Percentiles rank a stretch among this genome's conserved stretches.
Conservation (phyloP, 2,888 invertebrate genomes). For the Crepidodera aurea region DNA sequence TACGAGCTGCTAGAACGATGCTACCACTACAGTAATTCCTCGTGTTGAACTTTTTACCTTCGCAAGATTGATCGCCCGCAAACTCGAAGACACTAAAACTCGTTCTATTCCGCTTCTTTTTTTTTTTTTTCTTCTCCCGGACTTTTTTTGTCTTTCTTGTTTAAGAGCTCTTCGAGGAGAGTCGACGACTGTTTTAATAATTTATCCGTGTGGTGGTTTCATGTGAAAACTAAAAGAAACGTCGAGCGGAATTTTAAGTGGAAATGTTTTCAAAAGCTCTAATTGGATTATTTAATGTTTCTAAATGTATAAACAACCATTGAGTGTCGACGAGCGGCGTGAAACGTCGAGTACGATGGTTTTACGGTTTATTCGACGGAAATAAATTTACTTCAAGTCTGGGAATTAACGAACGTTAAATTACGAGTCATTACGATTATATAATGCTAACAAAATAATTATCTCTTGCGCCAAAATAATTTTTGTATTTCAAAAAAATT, state of each 20-base stretch:
- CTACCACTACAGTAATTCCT: constrained; percentile 44
- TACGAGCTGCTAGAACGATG: constrained; percentile 46
- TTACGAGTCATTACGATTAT: too few species aligned
- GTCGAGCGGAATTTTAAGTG: background rate
- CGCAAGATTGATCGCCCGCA: constrained; percentile 38
- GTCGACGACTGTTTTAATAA: constrained; percentile 25
- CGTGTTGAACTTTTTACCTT: constrained; percentile 41
- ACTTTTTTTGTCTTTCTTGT: constrained; percentile 12
- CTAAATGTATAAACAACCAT: background rate
- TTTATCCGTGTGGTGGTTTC: constrained; percentile 12
- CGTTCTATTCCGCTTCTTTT: constrained; percentile 23
- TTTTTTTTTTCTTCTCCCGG: constrained; percentile 14
- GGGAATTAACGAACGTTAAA: too few species aligned
- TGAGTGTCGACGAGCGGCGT: background rate
- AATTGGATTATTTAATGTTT: constrained; percentile 15
- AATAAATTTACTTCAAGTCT: too few species aligned
- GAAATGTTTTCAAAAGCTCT: constrained; percentile 2
- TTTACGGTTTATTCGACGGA: too few species aligned
- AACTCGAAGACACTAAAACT: constrained; percentile 33
- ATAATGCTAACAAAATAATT: too few species aligned
- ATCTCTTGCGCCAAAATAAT: too few species aligned
- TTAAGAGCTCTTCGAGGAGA: constrained; percentile 19
- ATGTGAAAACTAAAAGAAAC: constrained; percentile 5
- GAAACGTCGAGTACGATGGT: too few species aligned
- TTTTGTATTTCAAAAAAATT: too few species aligned